Evolutionary conservation across 1,140 invertebrate species (phyloP), one percentile per base, ranked within the genome.

Genomic region (Laupala kohalensis): DNA sequence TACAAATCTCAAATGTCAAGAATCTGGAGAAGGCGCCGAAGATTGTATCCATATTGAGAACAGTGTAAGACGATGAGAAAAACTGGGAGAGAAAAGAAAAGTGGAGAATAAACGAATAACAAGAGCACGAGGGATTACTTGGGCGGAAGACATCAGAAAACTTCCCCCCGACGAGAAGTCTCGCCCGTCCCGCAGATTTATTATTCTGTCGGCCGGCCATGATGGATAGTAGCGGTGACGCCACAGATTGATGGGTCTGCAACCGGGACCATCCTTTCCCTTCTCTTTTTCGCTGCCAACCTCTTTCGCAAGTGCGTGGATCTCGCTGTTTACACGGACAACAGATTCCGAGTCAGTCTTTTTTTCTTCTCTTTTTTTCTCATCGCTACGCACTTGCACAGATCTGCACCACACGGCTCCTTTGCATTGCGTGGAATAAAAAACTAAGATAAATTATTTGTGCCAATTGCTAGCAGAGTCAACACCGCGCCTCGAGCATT

Each of bases 151-250:
- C n/a, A n/a, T n/a, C n/a, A n/a, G n/a, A n/a, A n/a, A n/a, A n/a
- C 15, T 68, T 12, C 23, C 67, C 25, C 23, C 2, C 64, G 25
- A 6, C 25, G 25, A 19, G 15, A 26, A 19, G 24, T 64, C 6
- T 26, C 6, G 25, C 66, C 25, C 15, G 3, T 67, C 66, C 27
- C 25, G 6, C 28, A 68, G 67, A 68, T 30, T 68, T 68, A 37
- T 68, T 68, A 68, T 68, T 68, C 67, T 68, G 15, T 23, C 67
- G 23, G 15, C 5, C 67, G 25, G 67, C 27, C 67, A 68, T 68
- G 67, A 30, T 68, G 28, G 29, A 30, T 71, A 53, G 28, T 27
- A 19, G 9, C 9, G 9, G 37, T 53, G 37, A 53, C 37, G 37
- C 19, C 37, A 53, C 37, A 53, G 37, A 53, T 53, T 53, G 37